Evolutionary conservation across 1,140 invertebrate genomes (phyloP).

Genomic region (Lordiphosa collinella): DNA sequence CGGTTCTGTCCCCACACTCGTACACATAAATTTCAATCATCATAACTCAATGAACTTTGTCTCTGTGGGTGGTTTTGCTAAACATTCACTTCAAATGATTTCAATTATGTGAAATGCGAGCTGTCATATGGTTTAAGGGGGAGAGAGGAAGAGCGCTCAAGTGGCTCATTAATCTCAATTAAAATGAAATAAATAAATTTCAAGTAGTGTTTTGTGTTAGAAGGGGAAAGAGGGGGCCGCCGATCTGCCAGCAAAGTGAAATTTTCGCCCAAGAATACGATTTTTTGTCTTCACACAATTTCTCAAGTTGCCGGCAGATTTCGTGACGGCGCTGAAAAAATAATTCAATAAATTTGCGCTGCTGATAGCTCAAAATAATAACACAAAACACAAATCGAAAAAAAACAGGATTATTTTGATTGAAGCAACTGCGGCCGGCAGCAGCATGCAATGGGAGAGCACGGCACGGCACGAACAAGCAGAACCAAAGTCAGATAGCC

Average conservation of each 20-base stretch:
- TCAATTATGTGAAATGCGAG: constrained; percentile 57
- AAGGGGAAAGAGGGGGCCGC: neutral
- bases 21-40: neutral
- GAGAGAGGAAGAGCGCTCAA: constrained; percentile 31
- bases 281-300: constrained; percentile 11
- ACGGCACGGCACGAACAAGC: constrained; percentile 37
- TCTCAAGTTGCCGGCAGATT: constrained; percentile 27
- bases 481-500: constrained; percentile 17
- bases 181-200: constrained; percentile 57
- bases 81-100: constrained; percentile 49
- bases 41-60: constrained; percentile 4
- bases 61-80: constrained; percentile 31
- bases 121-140: constrained; percentile 16
- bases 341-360: constrained; percentile 59
- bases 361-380: constrained; percentile 65
- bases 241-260: neutral
- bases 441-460: constrained; percentile 27
- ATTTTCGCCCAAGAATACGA: constrained; percentile 7
- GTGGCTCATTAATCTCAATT: constrained; percentile 70
- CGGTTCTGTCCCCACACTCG: too few species aligned
- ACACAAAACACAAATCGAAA: constrained; percentile 16
- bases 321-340: constrained; percentile 43
- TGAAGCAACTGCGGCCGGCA: constrained; percentile 24
- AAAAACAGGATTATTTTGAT: constrained; percentile 34
- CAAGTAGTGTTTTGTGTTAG: constrained; percentile 8